Percentiles rank a stretch among this genome's conserved stretches.
phyloP scores from a whole-genome alignment of 2,113 vertebrate species.

The Chloropsis cyanopogon region DNA sequence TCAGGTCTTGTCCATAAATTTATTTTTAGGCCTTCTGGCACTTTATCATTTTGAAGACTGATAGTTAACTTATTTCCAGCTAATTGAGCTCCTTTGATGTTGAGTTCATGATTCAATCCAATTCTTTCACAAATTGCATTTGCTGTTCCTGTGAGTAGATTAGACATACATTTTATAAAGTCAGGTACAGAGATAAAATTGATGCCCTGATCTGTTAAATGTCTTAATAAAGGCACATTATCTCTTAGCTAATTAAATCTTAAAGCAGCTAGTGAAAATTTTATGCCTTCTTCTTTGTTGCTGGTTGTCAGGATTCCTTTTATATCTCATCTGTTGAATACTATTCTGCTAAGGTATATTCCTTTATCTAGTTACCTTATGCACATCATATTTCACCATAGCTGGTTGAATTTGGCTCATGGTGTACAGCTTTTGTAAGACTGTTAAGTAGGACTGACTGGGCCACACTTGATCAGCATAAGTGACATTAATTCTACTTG shows the following conservation, averaged over 20 bases:
- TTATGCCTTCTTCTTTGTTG: neutral
- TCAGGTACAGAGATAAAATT: neutral
- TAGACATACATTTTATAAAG: neutral
- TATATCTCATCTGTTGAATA: neutral
- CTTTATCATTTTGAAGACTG: neutral
- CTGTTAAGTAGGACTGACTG: neutral
- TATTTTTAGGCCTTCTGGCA: slow-evolving; percentile 15
- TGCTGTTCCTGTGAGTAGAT: neutral
- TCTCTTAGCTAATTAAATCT: slow-evolving; percentile 38
- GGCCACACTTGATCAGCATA: neutral
- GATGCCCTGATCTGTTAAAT: slow-evolving; percentile 14
- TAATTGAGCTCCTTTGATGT: slow-evolving; percentile 28
- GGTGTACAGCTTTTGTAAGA: neutral
- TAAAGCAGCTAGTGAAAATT: neutral
- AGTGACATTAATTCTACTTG: neutral
- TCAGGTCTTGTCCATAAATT: neutral
- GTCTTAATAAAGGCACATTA: neutral
- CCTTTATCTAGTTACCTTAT: neutral
- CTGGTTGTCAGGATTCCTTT: slow-evolving; percentile 4
- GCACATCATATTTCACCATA: neutral
- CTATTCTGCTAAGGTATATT: neutral
- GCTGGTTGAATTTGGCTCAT: neutral
- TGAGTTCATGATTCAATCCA: neutral
- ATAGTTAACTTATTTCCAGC: neutral
- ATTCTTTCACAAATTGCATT: slow-evolving; percentile 30